Evolutionary conservation across 2,113 vertebrate genomes (phyloP), one percentile per base, ranked within the genome.

Genomic region (Gymnobelideus leadbeateri): DNA sequence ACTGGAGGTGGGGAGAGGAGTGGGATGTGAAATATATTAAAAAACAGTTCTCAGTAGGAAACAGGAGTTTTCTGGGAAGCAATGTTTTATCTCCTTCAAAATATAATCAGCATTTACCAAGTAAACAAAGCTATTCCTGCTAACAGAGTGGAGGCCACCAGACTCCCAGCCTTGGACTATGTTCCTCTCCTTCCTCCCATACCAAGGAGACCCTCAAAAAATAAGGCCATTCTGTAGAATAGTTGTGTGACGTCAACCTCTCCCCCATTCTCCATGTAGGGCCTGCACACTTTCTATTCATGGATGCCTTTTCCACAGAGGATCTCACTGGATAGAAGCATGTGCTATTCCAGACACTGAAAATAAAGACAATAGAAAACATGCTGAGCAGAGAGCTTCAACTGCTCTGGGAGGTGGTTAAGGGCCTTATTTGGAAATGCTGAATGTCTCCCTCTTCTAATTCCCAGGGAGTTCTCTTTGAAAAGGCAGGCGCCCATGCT

Each of bases 391-490:
- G 37, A 43, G 68, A 84, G 8, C 57, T 37, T 68, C 57, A 37
- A 16, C 12, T 84, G 68, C 68, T 43, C 68, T 43, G 49, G 31
- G 46, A 24, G 49, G 43, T 51, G 49, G 23, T 46, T 1, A n/a
- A 57, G 31, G 92, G 93, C 51, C 91, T 92, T 49, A 51, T 89
- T 51, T 95, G 92, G 94, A 84, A 43, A 84, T 77, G 37, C 91
- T 89, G 89, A 31, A 61, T 0, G n/a, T 92, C 96, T 94, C 51
- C 94, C 89, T 93, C 90, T 90, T 97, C 95, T 55, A 68, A 92
- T 93, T 96, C 94, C 91, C n/a, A 89, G 91, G 94, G 94, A 97
- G 96, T 54, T 90, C 55, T 91, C 91, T 92, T 93, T 94, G 23
- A 24, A 52, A 61, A 92, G 92, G 28, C 5, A 31, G 91, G 12